Conservation (phyloP, 1,140 invertebrate species). For the Drosophila carrolli region DNA sequence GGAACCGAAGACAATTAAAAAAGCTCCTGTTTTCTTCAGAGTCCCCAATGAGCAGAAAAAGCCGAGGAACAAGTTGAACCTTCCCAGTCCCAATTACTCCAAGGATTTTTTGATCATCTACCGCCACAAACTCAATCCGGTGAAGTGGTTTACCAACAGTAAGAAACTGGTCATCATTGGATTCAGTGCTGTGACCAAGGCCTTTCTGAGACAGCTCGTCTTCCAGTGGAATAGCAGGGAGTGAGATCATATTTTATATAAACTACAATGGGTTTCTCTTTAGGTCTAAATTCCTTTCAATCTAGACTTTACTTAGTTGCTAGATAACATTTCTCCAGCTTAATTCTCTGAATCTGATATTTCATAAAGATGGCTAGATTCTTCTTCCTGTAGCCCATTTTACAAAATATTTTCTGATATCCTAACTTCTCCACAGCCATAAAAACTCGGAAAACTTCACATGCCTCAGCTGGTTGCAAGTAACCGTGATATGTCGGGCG, state of each 20-base stretch:
- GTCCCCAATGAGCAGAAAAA: not conserved
- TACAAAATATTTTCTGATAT: not conserved
- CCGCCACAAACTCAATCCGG: slow-evolving; percentile 57
- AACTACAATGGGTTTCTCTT: no score
- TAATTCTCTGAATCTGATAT: no score
- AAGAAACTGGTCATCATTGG: slow-evolving; percentile 64
- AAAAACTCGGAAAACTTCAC: slow-evolving; percentile 51
- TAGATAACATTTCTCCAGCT: no score
- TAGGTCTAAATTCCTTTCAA: no score
- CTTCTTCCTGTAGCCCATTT: no score
- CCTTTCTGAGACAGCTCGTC: slow-evolving; percentile 60
- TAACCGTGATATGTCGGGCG: slow-evolving; percentile 48
- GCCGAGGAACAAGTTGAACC: not conserved
- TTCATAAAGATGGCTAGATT: no score
- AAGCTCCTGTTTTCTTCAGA: slow-evolving; percentile 1
- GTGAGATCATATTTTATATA: slow-evolving; percentile 23
- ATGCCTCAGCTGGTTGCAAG: slow-evolving; percentile 48
- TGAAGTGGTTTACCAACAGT: slow-evolving; percentile 54
- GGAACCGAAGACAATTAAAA: slow-evolving; percentile 50
- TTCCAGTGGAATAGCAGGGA: slow-evolving; percentile 69
- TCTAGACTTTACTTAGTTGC: no score
- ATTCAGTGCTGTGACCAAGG: slow-evolving; percentile 41
- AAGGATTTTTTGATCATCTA: slow-evolving; percentile 48
- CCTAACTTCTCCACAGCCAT: slow-evolving; percentile 14
- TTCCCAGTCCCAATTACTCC: slow-evolving; percentile 21